Base-by-base conservation (phyloP, 1,140 invertebrate species). In the Ips typographus region DNA sequence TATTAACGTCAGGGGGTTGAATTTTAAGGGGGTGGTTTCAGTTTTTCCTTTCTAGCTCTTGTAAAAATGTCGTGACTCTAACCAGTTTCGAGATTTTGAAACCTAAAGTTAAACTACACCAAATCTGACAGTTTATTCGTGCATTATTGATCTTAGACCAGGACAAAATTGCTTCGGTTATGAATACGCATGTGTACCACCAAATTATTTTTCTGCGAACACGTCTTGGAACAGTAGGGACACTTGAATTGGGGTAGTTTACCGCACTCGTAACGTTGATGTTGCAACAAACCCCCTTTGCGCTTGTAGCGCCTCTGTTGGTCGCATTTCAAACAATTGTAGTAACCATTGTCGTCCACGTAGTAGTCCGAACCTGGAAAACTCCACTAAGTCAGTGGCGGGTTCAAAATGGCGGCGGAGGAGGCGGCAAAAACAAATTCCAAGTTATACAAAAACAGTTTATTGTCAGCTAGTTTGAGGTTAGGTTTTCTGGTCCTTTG, bases 261-360 rank as follows among this genome's bases (percentile, higher is more conserved):
- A 38, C 70, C 71, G 63, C 76, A 91, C 76, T 90, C 89, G 77
- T 87, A 89, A 69, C 86, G 88, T 67, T 84, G 85, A 71, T 90
- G 88, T 56, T 86, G 79, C 73, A 83, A 84, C 70, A 87, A 77
- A 53, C 82, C 84, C 71, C 82, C 81, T 65, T 83, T 83, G 75
- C 84, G 82, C 77, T 83, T 84, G 61, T 77, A 77, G 0, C 57
- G 62, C 66, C 71, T 73, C 22, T 59, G 22, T 22, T 22, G 22
- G 7, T 49, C 42, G 52, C 60, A 62, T n/a, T 7, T n/a, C n/a
- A 6, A 4, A 39, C 60, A 62, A 3, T 49, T 51, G 47, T 62
- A 62, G 7, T 49, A 52, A 51, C 60, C 43, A 3, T 62, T 47
- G 5, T 42, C 41, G 40, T 59, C 57, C n/a, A 59, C 37, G n/a